Evolutionary conservation across 2,113 vertebrate genomes (phyloP), one percentile per base, ranked within the genome.

Genomic region (Charina bottae): DNA sequence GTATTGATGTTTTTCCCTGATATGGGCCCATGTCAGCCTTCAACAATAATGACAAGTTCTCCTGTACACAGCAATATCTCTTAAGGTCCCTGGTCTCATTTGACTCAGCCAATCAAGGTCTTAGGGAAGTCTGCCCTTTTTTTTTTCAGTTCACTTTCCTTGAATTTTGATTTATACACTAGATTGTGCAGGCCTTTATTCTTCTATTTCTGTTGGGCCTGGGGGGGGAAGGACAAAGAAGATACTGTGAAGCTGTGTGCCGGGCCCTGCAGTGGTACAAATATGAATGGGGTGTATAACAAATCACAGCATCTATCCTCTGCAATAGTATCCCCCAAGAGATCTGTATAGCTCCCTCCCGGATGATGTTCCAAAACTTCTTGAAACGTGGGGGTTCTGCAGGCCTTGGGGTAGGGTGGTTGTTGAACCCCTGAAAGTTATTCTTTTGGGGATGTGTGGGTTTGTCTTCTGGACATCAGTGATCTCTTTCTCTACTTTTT

Each of bases 1-100:
- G 64, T 95, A 92, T 94, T 92, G 95, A 95, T 95, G 92, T 92
- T 89, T 96, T 90, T 93, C 84, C 13, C 64, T 93, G 87, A 91
- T 91, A 88, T 24, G 72, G 72, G 56, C 53, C 90, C 1, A 58
- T 90, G 85, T 88, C 49, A 90, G 49, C 33, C 87, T 89, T 86
- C 72, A 90, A 62, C 46, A 93, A 4, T 37, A 94, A 46, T 89
- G 90, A 93, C 85, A 19, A 23, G 42, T 87, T 90, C 37, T 91
- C 93, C 56, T 85, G 87, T 92, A 90, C 60, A 33, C 46, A 92
- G 28, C 83, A n/a, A 33, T 55, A 53, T 55, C 42, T 91, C 92
- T 94, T 90, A 92, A 94, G 92, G 93, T 92, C 92, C 62, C 4
- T 94, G 68, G 86, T 92, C 92, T 88, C 92, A 72, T 0, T 89